Base-by-base conservation (phyloP, 2,797 vertebrate genomes). In the Megalops cyprinoides region DNA sequence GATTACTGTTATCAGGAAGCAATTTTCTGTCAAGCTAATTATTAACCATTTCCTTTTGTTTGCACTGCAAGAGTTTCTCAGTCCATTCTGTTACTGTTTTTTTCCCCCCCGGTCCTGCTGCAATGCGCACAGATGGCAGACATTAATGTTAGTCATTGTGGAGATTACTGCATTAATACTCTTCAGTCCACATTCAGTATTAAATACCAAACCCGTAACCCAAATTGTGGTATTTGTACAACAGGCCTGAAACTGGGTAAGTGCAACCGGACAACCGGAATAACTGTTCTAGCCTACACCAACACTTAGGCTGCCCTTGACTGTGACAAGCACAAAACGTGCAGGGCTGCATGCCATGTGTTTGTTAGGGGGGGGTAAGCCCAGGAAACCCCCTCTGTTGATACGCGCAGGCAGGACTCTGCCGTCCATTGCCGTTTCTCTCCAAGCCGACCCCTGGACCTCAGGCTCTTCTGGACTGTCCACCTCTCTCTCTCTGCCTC, bases 21-120 rank as follows among this genome's bases (percentile, higher is more conserved):
- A 46, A 48, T 28, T 74, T 15, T 58, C 10, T 12, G 39, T 31
- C 77, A 67, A 60, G 53, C 56, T 14, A 80, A 77, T 80, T 82
- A 83, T 80, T 44, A 71, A 75, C 28, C 74, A 28, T n/a, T 10
- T 10, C 12, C 73, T 75, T 49, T 51, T 75, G 5, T 75, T 31
- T 28, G 3, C 18, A 5, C 9, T 2, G 20, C 28, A 2, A 15
- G 9, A 3, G 2, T 23, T 71, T 44, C 37, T 71, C 20, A 23
- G 5, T 44, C 39, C 39, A 4, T 8, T 39, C 34, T 31, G 31
- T 67, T 1, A 7, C 20, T 37, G 31, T 42, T n/a, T 42, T 37
- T n/a, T 42, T 42, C n/a, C n/a, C n/a, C n/a, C n/a, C n/a, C 20
- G 44, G 46, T 53, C 34, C 1, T 51, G 18, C 25, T 75, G 15